Evolutionary conservation across 2,888 invertebrate genomes (phyloP), one percentile per base, ranked within the genome.

Genomic region (Chaetogeoica ovagalla): DNA sequence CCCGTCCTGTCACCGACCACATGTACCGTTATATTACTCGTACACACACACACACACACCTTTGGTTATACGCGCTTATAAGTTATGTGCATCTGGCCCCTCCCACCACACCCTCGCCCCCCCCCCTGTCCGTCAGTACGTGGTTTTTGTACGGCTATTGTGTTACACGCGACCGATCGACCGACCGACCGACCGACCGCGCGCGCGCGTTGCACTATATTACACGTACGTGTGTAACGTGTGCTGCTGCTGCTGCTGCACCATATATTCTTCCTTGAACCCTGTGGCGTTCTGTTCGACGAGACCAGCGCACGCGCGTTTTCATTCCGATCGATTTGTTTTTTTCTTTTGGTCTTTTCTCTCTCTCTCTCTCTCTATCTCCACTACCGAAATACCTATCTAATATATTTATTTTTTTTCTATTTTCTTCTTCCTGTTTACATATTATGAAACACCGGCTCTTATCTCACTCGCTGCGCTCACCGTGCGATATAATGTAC

Each of bases 191-290:
- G 43, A 43, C 43, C 43, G 43, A 43, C 43, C 43, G 43, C 43
- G 43, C 2, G 4, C 43, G 43, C 43, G 43, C 59, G 75, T 60
- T 21, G 30, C 30, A 30, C 30, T 65, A 63, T 48, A 48, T 48
- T 39, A 21, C 15, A 30, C 13, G 39, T 39, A 39, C 7, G 7
- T 9, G 9, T 9, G 43, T 43, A 43, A 43, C 9, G 17, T 17
- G 9, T 8, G 30, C 13, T n/a, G n/a, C n/a, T n/a, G n/a, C n/a
- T n/a, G n/a, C n/a, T n/a, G n/a, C n/a, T 70, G 77, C 77, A 77
- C 77, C 70, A 77, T 77, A 70, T 70, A 62, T 77, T 77, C 77
- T 70, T 77, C 69, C 77, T 77, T 77, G 77, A 70, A 77, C 77
- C 77, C 70, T 62, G 17, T 23, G 37, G 52, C 52, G 62, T n/a